phyloP scores from a whole-genome alignment of 2,888 invertebrate species.

The Diarsia brunnea region DNA sequence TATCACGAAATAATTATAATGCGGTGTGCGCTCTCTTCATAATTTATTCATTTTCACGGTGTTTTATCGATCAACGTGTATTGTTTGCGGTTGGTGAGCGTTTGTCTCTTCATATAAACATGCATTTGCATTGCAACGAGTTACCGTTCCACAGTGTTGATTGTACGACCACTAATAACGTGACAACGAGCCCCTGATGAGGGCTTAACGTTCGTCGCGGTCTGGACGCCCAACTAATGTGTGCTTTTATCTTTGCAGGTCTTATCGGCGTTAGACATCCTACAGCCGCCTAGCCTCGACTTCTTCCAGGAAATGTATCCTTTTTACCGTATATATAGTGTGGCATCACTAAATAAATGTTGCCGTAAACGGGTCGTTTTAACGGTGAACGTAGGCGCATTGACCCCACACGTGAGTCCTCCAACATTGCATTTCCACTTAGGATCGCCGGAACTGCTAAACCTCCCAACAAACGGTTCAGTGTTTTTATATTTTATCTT shows the following conservation, averaged over 20 bases:
- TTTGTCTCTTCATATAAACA: slow-evolving; percentile 73
- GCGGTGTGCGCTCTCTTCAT: slow-evolving; percentile 72
- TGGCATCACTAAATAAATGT: slow-evolving; percentile 67
- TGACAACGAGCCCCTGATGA: slow-evolving; percentile 58
- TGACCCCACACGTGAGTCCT: slow-evolving; percentile 75
- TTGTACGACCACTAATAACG: slow-evolving; percentile 70
- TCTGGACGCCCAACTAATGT: slow-evolving; percentile 50
- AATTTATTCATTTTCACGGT: slow-evolving; percentile 84
- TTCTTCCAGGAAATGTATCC: slow-evolving; percentile 99
- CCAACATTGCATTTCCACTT: slow-evolving; percentile 73
- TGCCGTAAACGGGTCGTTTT: slow-evolving; percentile 68
- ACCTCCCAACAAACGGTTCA: slow-evolving; percentile 62
- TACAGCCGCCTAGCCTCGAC: slow-evolving; percentile 99
- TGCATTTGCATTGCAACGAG: slow-evolving; percentile 76
- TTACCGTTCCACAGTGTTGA: slow-evolving; percentile 66
- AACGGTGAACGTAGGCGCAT: slow-evolving; percentile 74
- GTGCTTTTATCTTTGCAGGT: slow-evolving; percentile 93
- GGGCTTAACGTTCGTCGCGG: slow-evolving; percentile 46
- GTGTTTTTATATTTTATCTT: slow-evolving; percentile 71
- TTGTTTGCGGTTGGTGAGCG: slow-evolving; percentile 76
- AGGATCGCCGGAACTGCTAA: slow-evolving; percentile 70
- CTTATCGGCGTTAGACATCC: slow-evolving; percentile 98
- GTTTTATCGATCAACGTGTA: slow-evolving; percentile 81
- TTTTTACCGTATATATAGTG: slow-evolving; percentile 86
- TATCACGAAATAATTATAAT: slow-evolving; percentile 79